Conservation (phyloP, 2,113 vertebrate genomes). For the Oreochromis tanganicae region DNA sequence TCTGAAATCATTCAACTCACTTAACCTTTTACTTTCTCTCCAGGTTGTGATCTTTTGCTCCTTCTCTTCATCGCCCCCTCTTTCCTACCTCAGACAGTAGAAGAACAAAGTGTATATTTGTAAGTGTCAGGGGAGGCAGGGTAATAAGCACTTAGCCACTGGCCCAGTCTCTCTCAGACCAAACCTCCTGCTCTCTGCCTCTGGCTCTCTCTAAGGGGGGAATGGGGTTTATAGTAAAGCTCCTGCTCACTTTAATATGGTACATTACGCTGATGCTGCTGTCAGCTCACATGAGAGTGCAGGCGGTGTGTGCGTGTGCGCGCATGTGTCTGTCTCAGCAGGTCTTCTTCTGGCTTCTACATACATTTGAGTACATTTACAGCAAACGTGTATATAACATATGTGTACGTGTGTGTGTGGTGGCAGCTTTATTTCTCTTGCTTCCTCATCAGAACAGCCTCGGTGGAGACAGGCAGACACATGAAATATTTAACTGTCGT, state of each 20-base stretch:
- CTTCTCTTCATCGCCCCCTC: neutral
- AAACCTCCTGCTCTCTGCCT: constrained; percentile 45
- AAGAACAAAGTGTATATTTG: constrained; percentile 62
- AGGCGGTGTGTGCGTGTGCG: neutral
- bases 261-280: constrained; percentile 87
- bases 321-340: neutral
- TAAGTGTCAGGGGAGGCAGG: constrained; percentile 57
- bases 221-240: constrained; percentile 83
- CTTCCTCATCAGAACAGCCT: constrained; percentile 79
- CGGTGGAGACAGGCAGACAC: constrained; percentile 79
- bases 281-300: constrained; percentile 75
- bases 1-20: constrained; percentile 50
- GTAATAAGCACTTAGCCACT: constrained; percentile 67
- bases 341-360: constrained; percentile 15
- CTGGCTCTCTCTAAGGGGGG: constrained; percentile 17
- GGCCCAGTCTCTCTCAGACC: constrained; percentile 45
- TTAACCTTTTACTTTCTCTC: constrained; percentile 49
- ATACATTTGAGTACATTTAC: constrained; percentile 52
- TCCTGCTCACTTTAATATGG: constrained; percentile 86
- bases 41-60: constrained; percentile 48
- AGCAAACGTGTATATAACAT: neutral
- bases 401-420: constrained; percentile 1
- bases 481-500: constrained; percentile 90
- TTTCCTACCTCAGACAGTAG: constrained; percentile 32
- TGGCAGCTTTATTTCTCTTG: constrained; percentile 86